phyloP scores from a whole-genome alignment of 2,797 vertebrate genomes.

The Coluber constrictor region DNA sequence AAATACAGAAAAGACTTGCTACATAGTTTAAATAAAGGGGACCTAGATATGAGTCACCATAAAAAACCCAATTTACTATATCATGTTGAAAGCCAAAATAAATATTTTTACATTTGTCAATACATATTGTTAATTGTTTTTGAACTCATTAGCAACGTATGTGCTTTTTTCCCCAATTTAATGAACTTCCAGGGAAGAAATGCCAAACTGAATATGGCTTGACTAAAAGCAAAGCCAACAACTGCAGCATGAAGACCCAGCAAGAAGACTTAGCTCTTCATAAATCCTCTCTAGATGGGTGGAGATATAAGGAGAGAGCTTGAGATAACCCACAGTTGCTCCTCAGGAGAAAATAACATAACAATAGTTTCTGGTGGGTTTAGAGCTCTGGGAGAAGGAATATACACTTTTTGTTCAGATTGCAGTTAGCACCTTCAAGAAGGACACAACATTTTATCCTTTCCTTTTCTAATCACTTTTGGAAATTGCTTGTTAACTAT shows the following conservation, averaged over 20 bases:
- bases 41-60: not conserved
- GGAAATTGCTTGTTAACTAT: not conserved
- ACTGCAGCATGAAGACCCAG: not conserved
- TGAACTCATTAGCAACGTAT: slow-evolving; percentile 1
- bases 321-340: not conserved
- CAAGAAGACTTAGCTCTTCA: not conserved
- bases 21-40: not conserved
- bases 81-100: not conserved
- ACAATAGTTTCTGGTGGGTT: not conserved
- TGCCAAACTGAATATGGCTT: not conserved
- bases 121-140: not conserved
- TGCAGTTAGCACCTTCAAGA: not conserved
- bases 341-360: not conserved
- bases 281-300: not conserved
- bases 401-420: not conserved
- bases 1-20: not conserved
- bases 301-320: not conserved
- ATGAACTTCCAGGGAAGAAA: not conserved
- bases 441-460: not conserved
- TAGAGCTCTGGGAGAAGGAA: not conserved
- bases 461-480: not conserved
- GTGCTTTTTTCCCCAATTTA: not conserved
- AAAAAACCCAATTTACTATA: not conserved
- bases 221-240: not conserved
- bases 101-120: not conserved